A percentile compares a stretch with the other conserved stretches of the same genome.
Conservation (phyloP, 2,113 vertebrate species). For the Toxotes jaculatrix region DNA sequence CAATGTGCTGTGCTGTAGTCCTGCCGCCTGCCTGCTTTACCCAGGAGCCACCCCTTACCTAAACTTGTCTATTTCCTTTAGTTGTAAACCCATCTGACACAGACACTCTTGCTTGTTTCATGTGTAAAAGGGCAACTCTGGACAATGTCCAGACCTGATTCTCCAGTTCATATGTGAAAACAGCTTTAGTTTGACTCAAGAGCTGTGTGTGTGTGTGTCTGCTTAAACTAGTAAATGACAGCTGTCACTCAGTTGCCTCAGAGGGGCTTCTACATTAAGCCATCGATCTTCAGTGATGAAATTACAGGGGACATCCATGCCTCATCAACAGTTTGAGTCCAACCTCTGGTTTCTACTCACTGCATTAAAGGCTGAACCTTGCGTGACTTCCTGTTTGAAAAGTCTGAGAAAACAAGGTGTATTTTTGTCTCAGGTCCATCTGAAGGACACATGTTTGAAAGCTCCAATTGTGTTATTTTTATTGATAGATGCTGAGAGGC, state of each 20-base stretch:
- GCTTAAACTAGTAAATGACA: conserved; percentile 41
- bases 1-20: no score
- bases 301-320: conserved; percentile 19
- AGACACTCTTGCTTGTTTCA: no score
- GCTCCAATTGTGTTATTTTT: conserved; percentile 61
- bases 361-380: conserved; percentile 14
- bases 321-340: conserved; percentile 55
- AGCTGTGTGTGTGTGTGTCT: conserved; percentile 2
- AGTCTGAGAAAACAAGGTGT: conserved; percentile 34
- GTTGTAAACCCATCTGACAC: no score
- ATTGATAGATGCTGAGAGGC: conserved; percentile 66
- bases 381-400: conserved; percentile 37
- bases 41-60: no score
- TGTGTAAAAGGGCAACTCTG: no score
- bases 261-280: conserved; percentile 5
- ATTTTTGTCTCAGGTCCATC: conserved; percentile 65
- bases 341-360: conserved; percentile 37
- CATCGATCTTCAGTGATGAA: conserved; percentile 10
- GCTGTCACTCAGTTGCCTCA: conserved; percentile 48
- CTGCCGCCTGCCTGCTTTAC: no score
- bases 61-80: no score
- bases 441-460: conserved; percentile 55
- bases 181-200: background rate
- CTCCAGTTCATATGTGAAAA: background rate
- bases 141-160: no score